Evolutionary conservation across 2,888 invertebrate genomes (phyloP).

Genomic region (Nemotelus pantherinus): DNA sequence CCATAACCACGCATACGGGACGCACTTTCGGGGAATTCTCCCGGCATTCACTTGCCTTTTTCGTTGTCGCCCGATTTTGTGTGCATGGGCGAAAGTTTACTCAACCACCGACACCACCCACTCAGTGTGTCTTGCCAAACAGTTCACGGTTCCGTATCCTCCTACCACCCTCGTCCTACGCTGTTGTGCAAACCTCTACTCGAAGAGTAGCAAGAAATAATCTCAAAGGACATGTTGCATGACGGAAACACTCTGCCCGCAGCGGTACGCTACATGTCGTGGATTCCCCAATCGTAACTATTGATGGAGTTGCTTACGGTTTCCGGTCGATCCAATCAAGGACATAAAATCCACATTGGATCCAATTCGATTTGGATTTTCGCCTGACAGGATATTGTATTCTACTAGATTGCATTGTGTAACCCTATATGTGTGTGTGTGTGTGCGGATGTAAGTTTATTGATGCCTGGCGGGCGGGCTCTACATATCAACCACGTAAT

Average conservation of each 20-base stretch:
- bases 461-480: too few relatives aligned
- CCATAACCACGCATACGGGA: too few relatives aligned
- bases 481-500: neutral
- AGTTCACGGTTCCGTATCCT: neutral
- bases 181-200: too few relatives aligned
- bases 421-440: too few relatives aligned
- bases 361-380: slow-evolving; percentile 28
- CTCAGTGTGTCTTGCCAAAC: neutral
- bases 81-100: too few relatives aligned
- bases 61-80: too few relatives aligned
- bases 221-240: slow-evolving; percentile 30
- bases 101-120: neutral
- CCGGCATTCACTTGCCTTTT: too few relatives aligned
- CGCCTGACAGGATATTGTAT: slow-evolving; percentile 2
- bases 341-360: slow-evolving; percentile 30
- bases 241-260: slow-evolving; percentile 5
- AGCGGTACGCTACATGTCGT: slow-evolving; percentile 6
- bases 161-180: neutral
- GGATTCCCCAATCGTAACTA: neutral
- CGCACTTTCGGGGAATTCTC: too few relatives aligned
- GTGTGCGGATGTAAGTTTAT: too few relatives aligned
- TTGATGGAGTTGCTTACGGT: neutral
- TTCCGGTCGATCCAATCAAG: slow-evolving; percentile 16
- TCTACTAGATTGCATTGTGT: too few relatives aligned
- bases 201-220: too few relatives aligned